Evolutionary conservation across 1,140 invertebrate genomes (phyloP).

Genomic region (Coptotermes formosanus): DNA sequence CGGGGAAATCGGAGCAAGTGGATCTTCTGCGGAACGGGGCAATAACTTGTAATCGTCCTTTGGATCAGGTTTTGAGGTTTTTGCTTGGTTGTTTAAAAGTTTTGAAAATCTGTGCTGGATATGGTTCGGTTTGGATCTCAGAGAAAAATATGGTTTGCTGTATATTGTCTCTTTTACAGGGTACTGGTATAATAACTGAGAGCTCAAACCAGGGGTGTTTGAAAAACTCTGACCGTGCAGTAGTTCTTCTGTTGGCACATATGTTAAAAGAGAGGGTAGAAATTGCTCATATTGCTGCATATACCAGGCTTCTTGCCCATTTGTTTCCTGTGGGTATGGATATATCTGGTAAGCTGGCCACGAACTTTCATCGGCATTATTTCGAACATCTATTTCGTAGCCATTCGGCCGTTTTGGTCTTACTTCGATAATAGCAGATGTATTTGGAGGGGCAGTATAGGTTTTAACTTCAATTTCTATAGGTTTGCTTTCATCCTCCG

Average conservation of each 20-base stretch:
- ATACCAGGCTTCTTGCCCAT: neutral
- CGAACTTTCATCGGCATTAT: neutral
- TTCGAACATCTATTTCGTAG: too few relatives aligned
- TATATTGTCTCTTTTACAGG: neutral
- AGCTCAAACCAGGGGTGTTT: neutral
- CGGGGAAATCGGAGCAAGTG: neutral
- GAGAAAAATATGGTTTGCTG: neutral
- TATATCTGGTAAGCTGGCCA: neutral
- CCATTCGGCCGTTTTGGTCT: neutral
- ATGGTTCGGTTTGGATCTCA: neutral
- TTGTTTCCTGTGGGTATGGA: neutral
- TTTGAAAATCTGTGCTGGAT: neutral
- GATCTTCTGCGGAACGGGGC: neutral
- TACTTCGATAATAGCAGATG: neutral
- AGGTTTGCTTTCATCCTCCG: neutral
- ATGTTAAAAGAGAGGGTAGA: neutral
- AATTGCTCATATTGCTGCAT: neutral
- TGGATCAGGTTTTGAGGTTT: too few relatives aligned
- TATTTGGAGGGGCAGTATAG: neutral
- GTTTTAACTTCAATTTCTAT: neutral
- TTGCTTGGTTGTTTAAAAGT: too few relatives aligned
- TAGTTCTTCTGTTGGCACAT: neutral
- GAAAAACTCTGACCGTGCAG: neutral
- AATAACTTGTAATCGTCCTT: too few relatives aligned
- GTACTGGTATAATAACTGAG: neutral